A percentile compares a stretch with the other conserved stretches of the same genome.
These are phyloP conservation scores for Rhegmatorhina hoffmannsi DNA, from an alignment of 2,113 vertebrate genomes.

Conservation along the genomic window DNA sequence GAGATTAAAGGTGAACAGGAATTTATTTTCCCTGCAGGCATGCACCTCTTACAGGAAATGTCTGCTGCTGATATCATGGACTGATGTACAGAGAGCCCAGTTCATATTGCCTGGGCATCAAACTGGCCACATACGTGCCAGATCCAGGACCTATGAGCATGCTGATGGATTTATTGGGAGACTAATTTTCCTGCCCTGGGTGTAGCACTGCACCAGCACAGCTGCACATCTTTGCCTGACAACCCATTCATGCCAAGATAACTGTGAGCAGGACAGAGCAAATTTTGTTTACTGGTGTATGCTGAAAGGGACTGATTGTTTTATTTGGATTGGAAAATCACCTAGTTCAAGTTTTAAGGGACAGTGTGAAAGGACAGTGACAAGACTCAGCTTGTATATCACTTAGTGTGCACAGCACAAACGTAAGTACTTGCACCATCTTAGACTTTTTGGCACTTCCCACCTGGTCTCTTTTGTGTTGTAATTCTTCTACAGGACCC, in stretches of 20 bases:
- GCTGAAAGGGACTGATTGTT: neutral
- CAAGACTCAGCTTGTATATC: neutral
- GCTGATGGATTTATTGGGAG: neutral
- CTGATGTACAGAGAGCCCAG: neutral
- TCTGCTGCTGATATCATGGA: neutral
- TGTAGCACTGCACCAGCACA: neutral
- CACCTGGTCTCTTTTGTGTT: neutral
- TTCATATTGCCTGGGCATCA: neutral
- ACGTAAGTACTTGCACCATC: neutral
- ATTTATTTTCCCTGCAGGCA: neutral
- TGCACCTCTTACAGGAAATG: neutral
- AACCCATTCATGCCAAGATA: neutral
- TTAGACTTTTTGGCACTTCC: neutral
- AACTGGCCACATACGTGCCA: neutral
- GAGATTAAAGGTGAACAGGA: neutral
- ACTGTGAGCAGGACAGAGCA: neutral
- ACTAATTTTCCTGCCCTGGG: neutral
- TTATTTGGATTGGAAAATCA: neutral
- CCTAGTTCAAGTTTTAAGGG: neutral
- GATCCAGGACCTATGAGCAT: neutral
- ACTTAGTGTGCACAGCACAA: neutral
- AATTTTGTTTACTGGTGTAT: neutral
- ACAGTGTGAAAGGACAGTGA: fast-evolving
- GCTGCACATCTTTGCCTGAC: neutral
- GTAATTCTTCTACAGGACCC: neutral